Evolutionary conservation across 2,797 vertebrate genomes (phyloP), one percentile per base, ranked within the genome.

Genomic region (Perodicticus potto): DNA sequence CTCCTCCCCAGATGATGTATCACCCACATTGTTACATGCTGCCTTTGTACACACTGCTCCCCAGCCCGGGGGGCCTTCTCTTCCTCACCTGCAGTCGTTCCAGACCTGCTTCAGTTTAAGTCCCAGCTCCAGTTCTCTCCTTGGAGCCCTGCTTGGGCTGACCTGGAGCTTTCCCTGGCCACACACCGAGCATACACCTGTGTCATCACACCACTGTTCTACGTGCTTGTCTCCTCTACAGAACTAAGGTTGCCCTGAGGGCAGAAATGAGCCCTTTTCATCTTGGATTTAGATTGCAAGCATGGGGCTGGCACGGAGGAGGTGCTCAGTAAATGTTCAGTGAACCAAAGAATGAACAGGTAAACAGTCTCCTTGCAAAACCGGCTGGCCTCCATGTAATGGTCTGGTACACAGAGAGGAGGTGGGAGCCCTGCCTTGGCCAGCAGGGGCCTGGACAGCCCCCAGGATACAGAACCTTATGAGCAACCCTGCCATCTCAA

Each of bases 401-500:
- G 20, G 27, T 61, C 55, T 59, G 40, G 34, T 2, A 1, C 27
- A 23, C 57, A 65, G 57, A 3, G 34, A 63, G 59, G 78, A 57
- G 27, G 29, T 1, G 3, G 74, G 43, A 73, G 34, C 49, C 43
- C 89, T 77, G 4, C 34, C 13, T 10, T 45, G 49, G 57, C 20
- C 49, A 77, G 40, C 0, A 0, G 19, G n/a, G n/a, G 7, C 37
- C 2, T 7, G 12, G 27, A 80, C 22, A 70, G 0, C 0, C 1
- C 81, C 49, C 14, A 55, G 63, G 45, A 82, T 0, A 3, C 5
- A 82, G 17, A n/a, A 22, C 13, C 14, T 27, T 25, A 49, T 53
- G 29, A 78, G 78, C 34, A 49, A 55, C 22, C 83, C 34, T 1
- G 12, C 83, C 77, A 37, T n/a, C 43, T 89, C 72, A 59, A 70